Evolutionary conservation across 2,113 vertebrate species (phyloP), one percentile per base, ranked within the genome.

Genomic region (Notothenia coriiceps): DNA sequence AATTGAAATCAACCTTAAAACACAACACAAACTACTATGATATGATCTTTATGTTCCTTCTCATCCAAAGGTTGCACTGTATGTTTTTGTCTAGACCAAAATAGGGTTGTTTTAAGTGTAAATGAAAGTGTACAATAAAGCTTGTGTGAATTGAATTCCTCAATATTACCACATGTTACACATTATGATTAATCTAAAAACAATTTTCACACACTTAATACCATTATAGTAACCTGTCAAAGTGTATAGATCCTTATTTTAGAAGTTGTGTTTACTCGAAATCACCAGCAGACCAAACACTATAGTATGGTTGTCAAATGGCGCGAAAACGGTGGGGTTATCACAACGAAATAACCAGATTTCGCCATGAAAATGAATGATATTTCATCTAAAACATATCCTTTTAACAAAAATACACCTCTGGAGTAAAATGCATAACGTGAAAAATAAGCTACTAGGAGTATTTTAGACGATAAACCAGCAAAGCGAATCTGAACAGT

Each of bases 321-420:
- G 80, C 86, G 79, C 72, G 76, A 79, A 84, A 1, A 10, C 8
- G 1, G 10, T 22, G 14, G 44, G 6, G 4, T 25, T 11, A 10
- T 18, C 14, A 12, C 20, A 56, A 43, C 2, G 0, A 50, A 17
- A 46, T 40, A 49, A 1, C 1, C 0, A 0, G 1, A 43, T 40
- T 22, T 47, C 1, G 0, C 11, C 66, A 18, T 10, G 3, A 56
- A 52, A 0, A 11, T 2, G 1, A 29, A 6, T 11, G 2, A 3
- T 1, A 11, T 20, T 55, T 9, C 0, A 40, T 13, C 0, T 2
- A 2, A 64, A 72, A 10, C 5, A 4, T 0, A 3, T 15, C 14
- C 0, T 0, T 0, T 1, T 6, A 13, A 11, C 6, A 14, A 5
- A 0, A 18, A 0, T n/a, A 6, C 1, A 0, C 0, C 0, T 1